Base-by-base conservation (phyloP, 2,888 invertebrate genomes). In the Rhamphomyia laevipes region DNA sequence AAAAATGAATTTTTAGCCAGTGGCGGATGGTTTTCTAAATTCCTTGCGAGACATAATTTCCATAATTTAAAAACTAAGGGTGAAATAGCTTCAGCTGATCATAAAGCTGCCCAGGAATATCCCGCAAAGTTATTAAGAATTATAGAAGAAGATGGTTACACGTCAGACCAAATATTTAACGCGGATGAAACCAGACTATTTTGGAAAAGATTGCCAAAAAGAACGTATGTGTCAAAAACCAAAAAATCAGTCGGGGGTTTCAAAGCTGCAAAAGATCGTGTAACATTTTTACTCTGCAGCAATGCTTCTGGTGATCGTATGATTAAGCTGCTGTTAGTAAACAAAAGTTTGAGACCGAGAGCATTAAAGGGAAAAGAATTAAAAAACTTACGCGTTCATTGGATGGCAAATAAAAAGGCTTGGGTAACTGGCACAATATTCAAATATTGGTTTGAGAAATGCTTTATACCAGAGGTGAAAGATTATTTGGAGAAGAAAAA, bases 151-250 rank as follows among this genome's bases (percentile, higher is more conserved):
- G 55, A 55, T 48, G 57, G 49, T 43, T 61, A 60, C 52, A 51
- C 17, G 38, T 48, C 59, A 17, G 54, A 61, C 45, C 60, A 61
- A 52, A 55, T 61, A 37, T 63, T 54, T 44, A 62, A 61, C 54
- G 59, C 58, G 1, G 58, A 59, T 43, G 60, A 61, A 53, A 60
- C 56, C 3, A 58, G 58, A 9, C 45, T 61, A 27, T 61, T 56
- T 55, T 59, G 58, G 60, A 63, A 58, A 53, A 57, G 57, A 58
- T 60, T 64, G 59, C 61, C 63, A 27, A 57, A 53, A 15, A 45
- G 59, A 52, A 65, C 64, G 17, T 64, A 57, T 52, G 51, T 63
- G 23, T 53, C 61, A 9, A 58, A 61, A 50, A 55, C 58, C 2
- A 57, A 64, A 48, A 62, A 62, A 53, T 52, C 54, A 48, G 56